Conservation (phyloP, 2,797 vertebrate species). For the Triplophysa yarkandensis region DNA sequence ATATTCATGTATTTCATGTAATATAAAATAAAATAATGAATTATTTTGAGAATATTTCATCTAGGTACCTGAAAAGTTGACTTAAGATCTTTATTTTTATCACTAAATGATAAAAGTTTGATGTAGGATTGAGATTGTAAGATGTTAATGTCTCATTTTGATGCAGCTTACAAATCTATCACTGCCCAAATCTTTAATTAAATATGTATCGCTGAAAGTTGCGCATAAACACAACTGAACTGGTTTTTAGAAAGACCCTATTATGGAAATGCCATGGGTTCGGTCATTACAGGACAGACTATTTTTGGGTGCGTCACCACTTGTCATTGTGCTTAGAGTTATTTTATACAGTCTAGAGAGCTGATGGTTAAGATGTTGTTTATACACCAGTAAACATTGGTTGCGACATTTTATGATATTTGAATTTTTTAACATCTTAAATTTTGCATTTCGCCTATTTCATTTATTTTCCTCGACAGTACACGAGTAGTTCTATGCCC, state of each 20-base stretch:
- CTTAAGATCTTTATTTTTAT: background rate
- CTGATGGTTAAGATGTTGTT: slow-evolving; percentile 3
- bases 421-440: too few relatives aligned
- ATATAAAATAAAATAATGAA: background rate
- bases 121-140: background rate
- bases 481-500: slow-evolving; percentile 7
- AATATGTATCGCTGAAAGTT: background rate
- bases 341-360: slow-evolving; percentile 6
- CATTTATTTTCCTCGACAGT: background rate
- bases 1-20: background rate
- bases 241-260: slow-evolving; percentile 22
- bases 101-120: background rate
- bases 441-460: too few relatives aligned
- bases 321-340: slow-evolving; percentile 24
- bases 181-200: slow-evolving; percentile 1
- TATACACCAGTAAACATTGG: background rate
- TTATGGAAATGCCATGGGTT: slow-evolving; percentile 29
- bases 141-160: background rate
- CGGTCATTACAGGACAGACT: slow-evolving; percentile 34
- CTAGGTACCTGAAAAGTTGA: background rate
- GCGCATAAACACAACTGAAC: background rate
- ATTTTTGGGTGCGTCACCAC: slow-evolving; percentile 44
- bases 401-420: background rate
- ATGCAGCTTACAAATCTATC: background rate
- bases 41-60: background rate